These are phyloP conservation scores for Musca domestica DNA, from an alignment of 1,140 invertebrate genomes.

Conservation along the genomic window DNA sequence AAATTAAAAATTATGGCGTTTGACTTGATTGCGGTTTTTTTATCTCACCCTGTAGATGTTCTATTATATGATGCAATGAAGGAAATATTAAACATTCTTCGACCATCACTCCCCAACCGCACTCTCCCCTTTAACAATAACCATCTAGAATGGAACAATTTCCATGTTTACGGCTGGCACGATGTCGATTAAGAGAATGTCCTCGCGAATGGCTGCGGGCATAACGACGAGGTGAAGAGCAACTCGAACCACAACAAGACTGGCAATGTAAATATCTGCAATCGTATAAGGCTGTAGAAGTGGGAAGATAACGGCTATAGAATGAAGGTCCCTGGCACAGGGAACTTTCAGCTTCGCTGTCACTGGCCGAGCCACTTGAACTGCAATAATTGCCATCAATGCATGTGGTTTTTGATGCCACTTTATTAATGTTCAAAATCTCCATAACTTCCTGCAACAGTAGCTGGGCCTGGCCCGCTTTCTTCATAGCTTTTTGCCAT, in stretches of 20 bases:
- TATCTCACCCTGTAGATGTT: too few species aligned
- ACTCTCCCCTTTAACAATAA: neutral
- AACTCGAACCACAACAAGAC: neutral
- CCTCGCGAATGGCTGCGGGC: neutral
- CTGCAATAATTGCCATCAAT: neutral
- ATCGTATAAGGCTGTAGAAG: neutral
- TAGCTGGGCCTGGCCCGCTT: neutral
- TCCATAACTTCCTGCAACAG: neutral
- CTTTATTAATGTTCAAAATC: neutral
- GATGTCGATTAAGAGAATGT: neutral
- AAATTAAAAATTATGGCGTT: too few species aligned
- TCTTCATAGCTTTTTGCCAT: constrained; percentile 16
- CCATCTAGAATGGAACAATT: constrained; percentile 6
- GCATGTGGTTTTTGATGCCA: neutral
- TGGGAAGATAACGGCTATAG: too few species aligned
- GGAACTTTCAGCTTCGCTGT: neutral
- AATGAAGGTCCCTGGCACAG: too few species aligned
- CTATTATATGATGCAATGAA: too few species aligned
- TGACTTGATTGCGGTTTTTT: too few species aligned
- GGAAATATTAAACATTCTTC: too few species aligned
- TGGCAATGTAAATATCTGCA: neutral
- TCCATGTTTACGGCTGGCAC: neutral
- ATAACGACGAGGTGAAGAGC: neutral
- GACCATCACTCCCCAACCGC: too few species aligned
- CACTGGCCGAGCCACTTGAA: neutral